Base-by-base conservation (phyloP, 2,888 invertebrate genomes). In the Caenorhabditis zanzibari region DNA sequence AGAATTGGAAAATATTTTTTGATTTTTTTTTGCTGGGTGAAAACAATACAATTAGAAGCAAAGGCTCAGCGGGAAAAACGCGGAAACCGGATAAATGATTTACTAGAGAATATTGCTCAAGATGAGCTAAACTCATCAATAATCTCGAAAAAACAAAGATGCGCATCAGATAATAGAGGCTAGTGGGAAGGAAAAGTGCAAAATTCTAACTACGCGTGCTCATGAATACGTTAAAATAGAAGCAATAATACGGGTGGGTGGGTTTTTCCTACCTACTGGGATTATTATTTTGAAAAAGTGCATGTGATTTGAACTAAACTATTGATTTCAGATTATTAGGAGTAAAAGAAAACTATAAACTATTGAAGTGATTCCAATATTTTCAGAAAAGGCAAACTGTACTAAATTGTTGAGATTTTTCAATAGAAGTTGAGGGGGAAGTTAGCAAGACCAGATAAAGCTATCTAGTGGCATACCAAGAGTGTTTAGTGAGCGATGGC, bases 401-500 rank as follows among this genome's bases (percentile, higher is more conserved):
- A 61, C 38, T 38, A 38, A 38, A 10, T 12, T 38, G 38, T n/a
- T n/a, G n/a, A n/a, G n/a, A n/a, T n/a, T n/a, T n/a, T n/a, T n/a
- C n/a, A n/a, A n/a, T n/a, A n/a, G n/a, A n/a, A n/a, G 38, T 16
- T 28, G 14, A 52, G 26, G 24, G 7, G 22, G 32, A 5, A 2
- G 38, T 10, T 32, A 32, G 38, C 38, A 38, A 38, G 38, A 38
- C 6, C 2, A 12, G 12, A 6, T 38, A 6, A 12, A 6, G 38
- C 12, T 24, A n/a, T 52, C 24, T n/a, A 16, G 22, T 7, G 47
- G 56, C 56, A 24, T 73, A 63, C 49, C 61, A 26, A 22, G 22
- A 19, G 10, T 24, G 22, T 35, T 86, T 84, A 88, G 76, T 88
- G 88, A 38, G 88, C 88, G 64, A 88, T 86, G 54, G 86, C 88